These are phyloP conservation scores for Phania funesta DNA, from an alignment of 2,888 invertebrate genomes.

Conservation along the genomic window DNA sequence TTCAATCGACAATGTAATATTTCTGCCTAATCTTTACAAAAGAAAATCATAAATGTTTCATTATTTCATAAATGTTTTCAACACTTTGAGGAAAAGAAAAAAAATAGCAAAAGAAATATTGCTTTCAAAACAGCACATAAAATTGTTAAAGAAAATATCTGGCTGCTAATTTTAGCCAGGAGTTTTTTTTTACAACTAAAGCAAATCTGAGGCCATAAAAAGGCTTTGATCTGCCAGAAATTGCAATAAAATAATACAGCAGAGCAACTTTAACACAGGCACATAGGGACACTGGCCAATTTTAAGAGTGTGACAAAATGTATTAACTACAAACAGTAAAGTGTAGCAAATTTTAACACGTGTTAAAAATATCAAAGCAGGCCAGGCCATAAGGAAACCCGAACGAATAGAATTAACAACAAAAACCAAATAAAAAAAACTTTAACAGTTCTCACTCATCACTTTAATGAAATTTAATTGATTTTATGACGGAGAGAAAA, in stretches of 20 bases:
- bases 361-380: conserved; percentile 63
- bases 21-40: neutral
- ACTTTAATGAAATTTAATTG: conserved; percentile 44
- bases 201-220: conserved; percentile 47
- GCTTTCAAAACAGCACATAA: conserved; percentile 22
- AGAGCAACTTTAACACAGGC: neutral
- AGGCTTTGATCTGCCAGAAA: conserved; percentile 56
- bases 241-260: neutral
- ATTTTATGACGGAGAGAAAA: conserved; percentile 11
- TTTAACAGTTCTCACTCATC: conserved; percentile 49
- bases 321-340: conserved; percentile 54
- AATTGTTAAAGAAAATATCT: conserved; percentile 36
- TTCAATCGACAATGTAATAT: neutral
- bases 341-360: conserved; percentile 54
- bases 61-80: conserved; percentile 47
- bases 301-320: conserved; percentile 63
- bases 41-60: conserved; percentile 40
- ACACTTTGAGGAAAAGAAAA: conserved; percentile 29
- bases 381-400: neutral
- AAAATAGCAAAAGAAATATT: conserved; percentile 19
- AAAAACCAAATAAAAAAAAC: neutral
- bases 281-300: conserved; percentile 13
- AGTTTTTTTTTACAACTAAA: conserved; percentile 15
- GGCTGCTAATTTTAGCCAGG: conserved; percentile 8
- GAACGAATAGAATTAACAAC: neutral